Evolutionary conservation across 1,140 invertebrate genomes (phyloP), one percentile per base, ranked within the genome.

Genomic region (Nasonia vitripennis): DNA sequence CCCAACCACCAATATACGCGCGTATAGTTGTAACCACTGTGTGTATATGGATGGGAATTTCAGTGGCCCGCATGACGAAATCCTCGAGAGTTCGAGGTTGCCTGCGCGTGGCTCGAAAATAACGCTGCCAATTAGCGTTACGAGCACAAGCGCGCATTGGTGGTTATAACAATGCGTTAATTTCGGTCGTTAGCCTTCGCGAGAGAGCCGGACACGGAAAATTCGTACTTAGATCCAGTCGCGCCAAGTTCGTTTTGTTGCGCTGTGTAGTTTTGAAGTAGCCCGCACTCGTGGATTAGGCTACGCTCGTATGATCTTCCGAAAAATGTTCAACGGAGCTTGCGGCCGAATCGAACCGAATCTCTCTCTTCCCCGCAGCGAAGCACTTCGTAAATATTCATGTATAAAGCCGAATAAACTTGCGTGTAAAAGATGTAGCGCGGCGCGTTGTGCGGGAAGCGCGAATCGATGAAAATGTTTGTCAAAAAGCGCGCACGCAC

Each of bases 141-240:
- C 45, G 41, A 37, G 14, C 23, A 6, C 9, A 20, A 1, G 17
- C 55, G 5, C 5, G 20, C 55, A n/a, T n/a, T n/a, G 55, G 3
- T 23, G 70, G 27, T 81, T 81, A 45, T 45, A 73, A 77, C 74
- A 77, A 81, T 81, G 68, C 68, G 41, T 71, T 71, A 81, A 81
- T 81, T 81, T 77, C 41, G 34, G 7, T 17, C 37, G 34, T 68
- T 80, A 37, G 31, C 23, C 11, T 31, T 34, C 68, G 23, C 68
- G 10, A 71, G 2, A 34, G 23, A 27, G 11, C 31, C 27, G 68
- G 6, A 71, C 14, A 31, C 31, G 23, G 9, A 1, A 62, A 62
- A n/a, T 62, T 62, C 20, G 17, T 62, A 62, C n/a, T 62, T 62
- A 62, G 55, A 62, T 62, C 17, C n/a, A 20, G 5, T 6, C 20